phyloP scores from a whole-genome alignment of 2,888 invertebrate genomes.

The Capitulum mitella region DNA sequence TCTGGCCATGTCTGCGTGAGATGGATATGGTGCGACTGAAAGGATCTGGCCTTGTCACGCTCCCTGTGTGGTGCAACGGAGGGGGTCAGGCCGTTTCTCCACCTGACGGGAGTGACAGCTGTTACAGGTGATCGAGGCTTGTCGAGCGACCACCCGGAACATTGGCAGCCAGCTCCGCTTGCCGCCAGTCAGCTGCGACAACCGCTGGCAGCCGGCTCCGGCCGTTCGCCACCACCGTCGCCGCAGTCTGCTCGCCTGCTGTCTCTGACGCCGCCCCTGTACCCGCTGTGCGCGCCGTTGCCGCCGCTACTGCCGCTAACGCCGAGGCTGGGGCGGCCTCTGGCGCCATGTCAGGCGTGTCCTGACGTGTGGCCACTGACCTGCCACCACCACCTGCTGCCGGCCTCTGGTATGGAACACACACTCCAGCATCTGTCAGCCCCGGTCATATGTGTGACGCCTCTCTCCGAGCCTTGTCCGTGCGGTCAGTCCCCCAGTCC shows the following conservation, averaged over 20 bases:
- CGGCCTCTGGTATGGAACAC: neutral
- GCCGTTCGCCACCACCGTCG: neutral
- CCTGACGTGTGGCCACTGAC: neutral
- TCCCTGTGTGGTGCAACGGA: too few relatives aligned
- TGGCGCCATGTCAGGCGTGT: neutral
- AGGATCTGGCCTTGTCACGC: too few relatives aligned
- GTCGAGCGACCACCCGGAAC: neutral
- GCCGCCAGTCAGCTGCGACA: neutral
- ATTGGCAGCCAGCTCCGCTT: neutral
- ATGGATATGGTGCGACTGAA: too few relatives aligned
- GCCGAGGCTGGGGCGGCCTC: too few relatives aligned
- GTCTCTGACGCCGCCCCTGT: neutral
- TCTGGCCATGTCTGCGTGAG: too few relatives aligned
- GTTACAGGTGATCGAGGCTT: neutral
- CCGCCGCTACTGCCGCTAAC: neutral
- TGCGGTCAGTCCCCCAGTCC: too few relatives aligned
- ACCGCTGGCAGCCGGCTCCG: neutral
- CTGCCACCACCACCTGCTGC: neutral
- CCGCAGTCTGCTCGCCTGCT: neutral
- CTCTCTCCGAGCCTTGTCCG: too few relatives aligned
- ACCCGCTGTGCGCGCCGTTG: neutral
- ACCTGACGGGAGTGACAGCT: too few relatives aligned
- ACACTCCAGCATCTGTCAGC: too few relatives aligned
- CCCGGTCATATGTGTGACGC: too few relatives aligned
- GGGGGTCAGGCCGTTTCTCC: too few relatives aligned